Evolutionary conservation across 2,113 vertebrate species (phyloP), one percentile per base, ranked within the genome.

Genomic region (Calidris pugnax): DNA sequence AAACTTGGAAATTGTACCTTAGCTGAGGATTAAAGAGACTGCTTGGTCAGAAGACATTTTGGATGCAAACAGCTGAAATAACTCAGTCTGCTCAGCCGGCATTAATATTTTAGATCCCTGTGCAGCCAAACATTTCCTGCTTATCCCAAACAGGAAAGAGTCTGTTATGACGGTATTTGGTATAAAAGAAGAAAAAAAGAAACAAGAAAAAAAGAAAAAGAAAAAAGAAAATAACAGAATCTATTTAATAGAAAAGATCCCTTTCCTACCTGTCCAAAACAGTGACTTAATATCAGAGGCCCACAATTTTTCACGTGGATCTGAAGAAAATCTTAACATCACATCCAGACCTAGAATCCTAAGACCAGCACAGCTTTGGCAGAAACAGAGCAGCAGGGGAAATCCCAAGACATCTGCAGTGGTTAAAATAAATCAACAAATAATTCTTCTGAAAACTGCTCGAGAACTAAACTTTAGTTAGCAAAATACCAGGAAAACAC

Each of bases 21-120:
- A 57, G 5, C 26, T 75, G 20, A 90, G 6, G 22, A 63, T 68
- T 78, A 87, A 74, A 89, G 48, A 32, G 9, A 24, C 35, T 87
- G 41, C 41, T 87, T 37, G 50, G 45, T 87, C 17, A 78, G 53
- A 87, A 91, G 50, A 76, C 73, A 51, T 50, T 32, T 66, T 23
- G 86, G 77, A 94, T 79, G 27, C 53, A 78, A 68, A 80, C 50
- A 67, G 64, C 62, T 85, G 62, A 85, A 96, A 89, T 24, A 82
- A 74, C 48, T 13, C 24, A 89, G 74, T 69, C 33, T 82, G 66
- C 53, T 96, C 92, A 92, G 86, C 47, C 94, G 77, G 63, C 84
- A 89, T 91, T 85, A 95, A 87, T 94, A 89, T 91, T 92, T 95
- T 64, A 95, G 45, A 85, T 84, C 43, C 28, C 59, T 89, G 12